Evolutionary conservation across 2,797 vertebrate species (phyloP).

Genomic region (Cyclura pinguis): DNA sequence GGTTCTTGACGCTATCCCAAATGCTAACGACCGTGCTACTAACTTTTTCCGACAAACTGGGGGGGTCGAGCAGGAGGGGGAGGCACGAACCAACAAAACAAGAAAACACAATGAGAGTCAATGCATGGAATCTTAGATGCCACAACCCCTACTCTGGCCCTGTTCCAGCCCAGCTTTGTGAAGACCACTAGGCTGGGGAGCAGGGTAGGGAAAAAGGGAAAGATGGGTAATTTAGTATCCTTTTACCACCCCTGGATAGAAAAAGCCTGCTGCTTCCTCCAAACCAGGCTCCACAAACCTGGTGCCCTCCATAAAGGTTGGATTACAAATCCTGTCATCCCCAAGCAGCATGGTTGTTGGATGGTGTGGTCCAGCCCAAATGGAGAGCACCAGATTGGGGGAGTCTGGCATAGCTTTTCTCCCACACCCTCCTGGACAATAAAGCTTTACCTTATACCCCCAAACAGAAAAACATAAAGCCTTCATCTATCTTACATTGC

Average conservation of each 20-base stretch:
- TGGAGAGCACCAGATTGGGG: not conserved
- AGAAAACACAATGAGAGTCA: conserved; percentile 80
- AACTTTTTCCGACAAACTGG: conserved; percentile 97
- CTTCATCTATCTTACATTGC: not conserved
- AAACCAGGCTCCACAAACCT: accelerated
- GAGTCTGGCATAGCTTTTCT: not conserved
- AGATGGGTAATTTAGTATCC: not conserved
- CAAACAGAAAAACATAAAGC: not conserved
- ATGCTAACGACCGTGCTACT: conserved; percentile 95
- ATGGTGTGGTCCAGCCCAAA: not conserved
- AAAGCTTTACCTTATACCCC: too few species aligned
- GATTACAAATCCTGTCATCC: not conserved
- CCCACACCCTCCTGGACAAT: not conserved
- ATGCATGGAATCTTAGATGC: conserved; percentile 71
- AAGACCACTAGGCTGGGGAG: not conserved
- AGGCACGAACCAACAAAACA: conserved; percentile 84
- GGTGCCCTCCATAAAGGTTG: not conserved
- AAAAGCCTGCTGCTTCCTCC: not conserved
- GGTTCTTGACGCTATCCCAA: conserved; percentile 95
- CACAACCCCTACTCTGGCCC: not conserved
- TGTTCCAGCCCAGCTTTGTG: not conserved
- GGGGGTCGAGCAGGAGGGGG: conserved; percentile 75
- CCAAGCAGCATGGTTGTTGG: not conserved
- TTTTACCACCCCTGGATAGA: too few species aligned
- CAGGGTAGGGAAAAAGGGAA: not conserved